Conservation (phyloP, 1,140 invertebrate genomes). For the Berghia stephanieae region DNA sequence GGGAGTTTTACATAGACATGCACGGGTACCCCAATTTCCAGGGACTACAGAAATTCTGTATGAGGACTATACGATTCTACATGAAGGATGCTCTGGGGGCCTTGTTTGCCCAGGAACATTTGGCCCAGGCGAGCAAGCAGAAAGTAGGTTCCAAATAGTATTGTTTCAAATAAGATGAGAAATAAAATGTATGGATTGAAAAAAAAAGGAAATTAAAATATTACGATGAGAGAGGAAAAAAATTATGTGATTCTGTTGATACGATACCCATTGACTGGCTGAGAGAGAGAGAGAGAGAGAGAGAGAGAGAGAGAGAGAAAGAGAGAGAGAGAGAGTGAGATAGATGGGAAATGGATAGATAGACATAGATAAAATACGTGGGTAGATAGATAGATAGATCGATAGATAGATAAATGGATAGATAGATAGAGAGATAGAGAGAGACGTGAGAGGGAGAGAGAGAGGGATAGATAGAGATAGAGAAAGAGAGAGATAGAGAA, state of each 20-base stretch:
- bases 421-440: too few species aligned
- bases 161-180: too few species aligned
- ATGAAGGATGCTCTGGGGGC: constrained; percentile 72
- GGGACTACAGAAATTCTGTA: constrained; percentile 72
- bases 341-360: background rate
- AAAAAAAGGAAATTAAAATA: too few species aligned
- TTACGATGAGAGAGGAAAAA: background rate
- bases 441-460: too few species aligned
- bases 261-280: too few species aligned
- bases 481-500: too few species aligned
- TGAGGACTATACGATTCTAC: constrained; percentile 68
- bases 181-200: too few species aligned
- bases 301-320: background rate
- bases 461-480: too few species aligned
- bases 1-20: constrained; percentile 69
- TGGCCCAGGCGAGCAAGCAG: constrained; percentile 51
- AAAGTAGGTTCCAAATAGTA: constrained; percentile 61
- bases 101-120: constrained; percentile 67
- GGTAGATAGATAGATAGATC: too few species aligned
- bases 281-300: too few species aligned
- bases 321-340: constrained; percentile 1
- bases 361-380: too few species aligned
- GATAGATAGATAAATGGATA: too few species aligned
- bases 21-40: constrained; percentile 68
- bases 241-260: background rate